A percentile compares a stretch with the other conserved stretches of the same genome.
Evolutionary conservation across 1,140 invertebrate species (phyloP).

Genomic region (Lepidurus arcticus): DNA sequence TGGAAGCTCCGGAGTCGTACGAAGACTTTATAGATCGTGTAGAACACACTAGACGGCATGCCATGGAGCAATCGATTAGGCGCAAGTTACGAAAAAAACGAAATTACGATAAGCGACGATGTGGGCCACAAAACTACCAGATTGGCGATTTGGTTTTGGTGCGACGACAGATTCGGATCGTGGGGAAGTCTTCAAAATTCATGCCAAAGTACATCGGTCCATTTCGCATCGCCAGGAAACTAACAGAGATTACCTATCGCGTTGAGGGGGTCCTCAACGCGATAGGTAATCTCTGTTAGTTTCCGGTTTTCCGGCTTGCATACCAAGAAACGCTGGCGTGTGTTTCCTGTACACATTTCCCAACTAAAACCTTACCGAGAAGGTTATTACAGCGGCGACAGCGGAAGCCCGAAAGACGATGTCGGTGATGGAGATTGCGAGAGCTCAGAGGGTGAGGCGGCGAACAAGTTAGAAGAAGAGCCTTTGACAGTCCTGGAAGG

Average conservation of each 20-base stretch:
- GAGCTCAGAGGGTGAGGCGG: too few relatives aligned
- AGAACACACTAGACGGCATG: neutral
- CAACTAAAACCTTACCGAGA: too few relatives aligned
- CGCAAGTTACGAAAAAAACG: neutral
- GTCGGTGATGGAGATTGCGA: too few relatives aligned
- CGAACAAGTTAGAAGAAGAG: too few relatives aligned
- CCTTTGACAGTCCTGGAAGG: too few relatives aligned
- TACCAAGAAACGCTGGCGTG: too few relatives aligned
- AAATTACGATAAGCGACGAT: neutral
- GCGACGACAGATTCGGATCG: neutral
- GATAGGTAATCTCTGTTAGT: too few relatives aligned
- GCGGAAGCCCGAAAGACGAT: too few relatives aligned
- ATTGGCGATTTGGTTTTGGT: neutral
- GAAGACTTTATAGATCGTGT: neutral
- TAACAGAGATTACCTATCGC: slow-evolving; percentile 14
- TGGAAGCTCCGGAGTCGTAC: too few relatives aligned
- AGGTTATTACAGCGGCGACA: too few relatives aligned
- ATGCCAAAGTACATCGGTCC: slow-evolving; percentile 24
- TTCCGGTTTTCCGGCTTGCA: too few relatives aligned
- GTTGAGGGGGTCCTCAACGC: neutral
- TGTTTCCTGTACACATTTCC: too few relatives aligned
- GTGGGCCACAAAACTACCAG: neutral
- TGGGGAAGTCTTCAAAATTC: neutral
- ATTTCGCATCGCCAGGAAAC: slow-evolving; percentile 18
- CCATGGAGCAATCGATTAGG: neutral